Evolutionary conservation across 2,888 invertebrate genomes (phyloP).

Genomic region (Amphipoea lucens): DNA sequence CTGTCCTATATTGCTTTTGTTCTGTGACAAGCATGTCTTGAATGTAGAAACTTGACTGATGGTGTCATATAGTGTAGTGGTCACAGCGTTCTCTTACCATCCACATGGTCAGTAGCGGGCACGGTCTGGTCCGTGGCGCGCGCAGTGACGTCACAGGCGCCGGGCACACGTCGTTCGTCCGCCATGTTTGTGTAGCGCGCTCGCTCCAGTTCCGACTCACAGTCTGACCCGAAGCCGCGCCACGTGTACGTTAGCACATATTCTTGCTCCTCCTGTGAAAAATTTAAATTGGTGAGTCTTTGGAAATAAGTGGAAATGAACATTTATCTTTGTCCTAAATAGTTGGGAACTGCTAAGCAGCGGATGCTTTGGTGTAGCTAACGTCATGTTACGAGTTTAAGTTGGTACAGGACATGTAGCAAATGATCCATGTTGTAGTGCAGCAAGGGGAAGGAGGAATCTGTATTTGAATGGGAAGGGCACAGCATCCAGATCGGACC

Average conservation of each 20-base stretch:
- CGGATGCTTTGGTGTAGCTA: neutral
- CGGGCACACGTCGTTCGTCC: constrained; percentile 83
- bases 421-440: neutral
- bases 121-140: constrained; percentile 84
- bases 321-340: neutral
- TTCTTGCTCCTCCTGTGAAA: constrained; percentile 85
- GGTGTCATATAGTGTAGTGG: neutral
- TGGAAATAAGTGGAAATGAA: neutral
- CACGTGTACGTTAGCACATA: constrained; percentile 86
- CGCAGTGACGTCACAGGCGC: constrained; percentile 71
- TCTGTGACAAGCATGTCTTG: neutral
- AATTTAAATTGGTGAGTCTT: constrained; percentile 19
- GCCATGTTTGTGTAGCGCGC: constrained; percentile 76
- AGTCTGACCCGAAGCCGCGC: constrained; percentile 91
- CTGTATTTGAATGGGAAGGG: neutral
- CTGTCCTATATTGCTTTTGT: neutral
- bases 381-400: neutral
- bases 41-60: neutral
- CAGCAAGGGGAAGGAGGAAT: neutral
- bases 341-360: neutral
- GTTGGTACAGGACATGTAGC: neutral
- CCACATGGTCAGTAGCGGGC: constrained; percentile 80
- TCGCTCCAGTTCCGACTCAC: constrained; percentile 87
- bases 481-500: neutral
- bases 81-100: constrained; percentile 73